Conservation (phyloP, 2,888 invertebrate genomes). For the Nasonovia ribisnigri region DNA sequence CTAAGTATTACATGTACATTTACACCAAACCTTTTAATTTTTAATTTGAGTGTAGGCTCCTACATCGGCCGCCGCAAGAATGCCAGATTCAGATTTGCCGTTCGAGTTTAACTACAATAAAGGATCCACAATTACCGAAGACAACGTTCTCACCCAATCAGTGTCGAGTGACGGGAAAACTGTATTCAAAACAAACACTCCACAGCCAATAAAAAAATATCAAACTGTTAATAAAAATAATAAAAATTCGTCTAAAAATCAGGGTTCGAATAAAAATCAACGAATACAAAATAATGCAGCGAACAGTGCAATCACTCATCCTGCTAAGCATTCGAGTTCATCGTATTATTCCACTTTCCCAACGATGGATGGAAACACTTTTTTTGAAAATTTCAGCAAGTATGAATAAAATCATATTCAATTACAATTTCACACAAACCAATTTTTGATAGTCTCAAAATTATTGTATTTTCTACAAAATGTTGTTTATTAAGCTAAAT, state of each 20-base stretch:
- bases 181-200: not conserved
- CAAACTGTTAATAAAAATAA: not conserved
- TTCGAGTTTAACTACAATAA: slow-evolving; percentile 12
- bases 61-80: not conserved
- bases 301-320: not conserved
- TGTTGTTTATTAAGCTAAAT: not conserved
- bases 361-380: not conserved
- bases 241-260: not conserved
- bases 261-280: not conserved
- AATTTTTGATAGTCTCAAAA: too few relatives aligned
- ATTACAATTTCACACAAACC: not conserved
- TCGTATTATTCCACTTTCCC: not conserved
- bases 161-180: slow-evolving; percentile 18
- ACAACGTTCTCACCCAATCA: slow-evolving; percentile 12
- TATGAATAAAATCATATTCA: not conserved
- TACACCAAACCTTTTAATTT: not conserved
- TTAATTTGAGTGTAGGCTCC: not conserved
- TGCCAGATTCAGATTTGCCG: slow-evolving; percentile 37
- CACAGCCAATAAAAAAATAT: slow-evolving; percentile 14
- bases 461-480: not conserved
- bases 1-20: not conserved
- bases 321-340: not conserved
- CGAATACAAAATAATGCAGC: not conserved
- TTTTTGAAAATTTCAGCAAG: not conserved
- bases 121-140: not conserved